Evolutionary conservation across 2,113 vertebrate species (phyloP).

Genomic region (Actenoides lindsayi): DNA sequence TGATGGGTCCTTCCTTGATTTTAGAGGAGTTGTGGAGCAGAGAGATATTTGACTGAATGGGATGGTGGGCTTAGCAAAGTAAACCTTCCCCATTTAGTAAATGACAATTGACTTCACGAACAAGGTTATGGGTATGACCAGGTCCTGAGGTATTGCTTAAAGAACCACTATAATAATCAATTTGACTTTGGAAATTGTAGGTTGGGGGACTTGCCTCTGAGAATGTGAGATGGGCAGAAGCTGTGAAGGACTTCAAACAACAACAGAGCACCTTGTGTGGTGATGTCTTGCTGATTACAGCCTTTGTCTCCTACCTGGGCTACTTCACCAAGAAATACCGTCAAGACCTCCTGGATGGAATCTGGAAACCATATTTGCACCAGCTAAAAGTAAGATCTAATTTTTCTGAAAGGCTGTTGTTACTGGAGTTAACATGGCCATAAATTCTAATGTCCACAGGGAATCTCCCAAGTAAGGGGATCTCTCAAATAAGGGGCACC

Average conservation of each 20-base stretch:
- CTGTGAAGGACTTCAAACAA: conserved; percentile 80
- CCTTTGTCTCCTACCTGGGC: conserved; percentile 94
- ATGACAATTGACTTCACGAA: neutral
- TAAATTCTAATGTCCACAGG: neutral
- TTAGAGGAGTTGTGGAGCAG: neutral
- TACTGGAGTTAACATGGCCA: neutral
- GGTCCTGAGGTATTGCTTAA: neutral
- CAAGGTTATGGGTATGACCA: neutral
- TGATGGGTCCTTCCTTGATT: neutral
- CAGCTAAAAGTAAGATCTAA: conserved; percentile 80
- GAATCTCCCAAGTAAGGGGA: no score
- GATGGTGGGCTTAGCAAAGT: neutral
- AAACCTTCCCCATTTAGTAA: neutral
- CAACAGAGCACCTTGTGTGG: conserved; percentile 91
- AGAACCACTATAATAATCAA: neutral
- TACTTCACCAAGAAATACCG: conserved; percentile 92
- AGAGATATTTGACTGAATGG: neutral
- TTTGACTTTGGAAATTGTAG: conserved; percentile 64
- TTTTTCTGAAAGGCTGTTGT: neutral
- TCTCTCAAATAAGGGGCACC: neutral
- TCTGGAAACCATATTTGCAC: conserved; percentile 88
- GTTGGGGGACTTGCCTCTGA: conserved; percentile 91
- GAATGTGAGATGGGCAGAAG: conserved; percentile 92
- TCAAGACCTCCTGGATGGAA: conserved; percentile 84
- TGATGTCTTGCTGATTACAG: conserved; percentile 87